Evolutionary conservation across 2,797 vertebrate species (phyloP).

Genomic region (Chelonia mydas): DNA sequence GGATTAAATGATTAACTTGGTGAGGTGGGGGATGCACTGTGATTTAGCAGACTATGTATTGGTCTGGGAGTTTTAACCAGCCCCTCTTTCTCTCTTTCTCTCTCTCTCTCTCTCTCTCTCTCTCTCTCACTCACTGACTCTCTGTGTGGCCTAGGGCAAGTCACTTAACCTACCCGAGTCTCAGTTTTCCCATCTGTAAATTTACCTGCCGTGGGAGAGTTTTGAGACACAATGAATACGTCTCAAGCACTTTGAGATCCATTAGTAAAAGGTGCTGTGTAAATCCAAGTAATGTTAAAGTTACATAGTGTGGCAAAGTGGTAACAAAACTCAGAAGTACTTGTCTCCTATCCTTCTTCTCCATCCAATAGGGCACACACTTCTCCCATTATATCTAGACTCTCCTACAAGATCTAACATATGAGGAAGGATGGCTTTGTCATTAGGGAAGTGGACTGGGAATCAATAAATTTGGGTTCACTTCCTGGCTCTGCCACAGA

Average conservation of each 20-base stretch:
- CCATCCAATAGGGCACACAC: not conserved
- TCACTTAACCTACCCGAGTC: not conserved
- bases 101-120: too few species aligned
- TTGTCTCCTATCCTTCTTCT: not conserved
- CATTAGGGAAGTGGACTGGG: not conserved
- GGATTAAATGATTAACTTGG: not conserved
- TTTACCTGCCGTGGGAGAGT: not conserved
- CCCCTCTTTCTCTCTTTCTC: too few species aligned
- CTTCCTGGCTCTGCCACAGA: not conserved
- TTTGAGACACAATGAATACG: not conserved
- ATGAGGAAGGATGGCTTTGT: not conserved
- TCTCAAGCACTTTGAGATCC: not conserved
- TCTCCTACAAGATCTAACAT: not conserved
- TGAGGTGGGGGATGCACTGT: not conserved
- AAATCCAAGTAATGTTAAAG: not conserved
- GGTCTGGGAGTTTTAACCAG: not conserved
- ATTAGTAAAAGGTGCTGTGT: not conserved
- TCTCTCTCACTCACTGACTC: too few species aligned
- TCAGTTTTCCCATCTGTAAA: not conserved
- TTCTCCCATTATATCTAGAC: not conserved
- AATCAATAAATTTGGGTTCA: not conserved
- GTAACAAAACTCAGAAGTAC: not conserved
- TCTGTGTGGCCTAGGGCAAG: not conserved
- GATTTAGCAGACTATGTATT: not conserved
- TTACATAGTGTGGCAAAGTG: not conserved